Base-by-base conservation (phyloP, 2,888 invertebrate genomes). In the Agrotis puta region DNA sequence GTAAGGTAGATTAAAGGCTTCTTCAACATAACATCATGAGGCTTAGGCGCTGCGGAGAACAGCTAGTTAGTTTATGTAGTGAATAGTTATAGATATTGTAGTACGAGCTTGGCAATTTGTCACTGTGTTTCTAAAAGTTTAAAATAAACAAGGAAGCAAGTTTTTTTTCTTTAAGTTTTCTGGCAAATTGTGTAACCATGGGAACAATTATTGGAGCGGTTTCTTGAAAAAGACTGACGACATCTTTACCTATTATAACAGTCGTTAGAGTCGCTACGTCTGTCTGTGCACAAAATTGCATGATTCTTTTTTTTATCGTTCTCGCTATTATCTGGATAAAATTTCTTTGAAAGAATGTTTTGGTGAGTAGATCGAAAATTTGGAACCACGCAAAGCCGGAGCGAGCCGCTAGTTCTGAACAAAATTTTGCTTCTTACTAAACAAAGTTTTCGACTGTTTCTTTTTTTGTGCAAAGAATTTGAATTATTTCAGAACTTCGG, bases 401-500 rank as follows among this genome's bases (percentile, higher is more conserved):
- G 2, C 39, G 39, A 11, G 11, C 39, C 9, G 39, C 39, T 9
- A 39, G 39, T 39, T 9, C 9, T 39, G 39, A 39, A 39, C 39
- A 61, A 64, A 65, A 39, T 18, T 64, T 50, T 16, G 11, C 27
- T 43, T 75, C 51, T 67, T 73, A 79, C 77, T 74, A 64, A 56
- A 33, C 59, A 72, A 74, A 79, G 73, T 70, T 75, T 78, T 72
- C 81, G 59, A 65, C 71, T 45, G 54, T 68, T 54, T 68, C 83
- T 74, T 80, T 71, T 81, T 79, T 68, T 80, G 67, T 73, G 7
- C 61, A 73, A 79, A 64, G 64, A 73, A 82, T 79, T 79, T 71
- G 71, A 83, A 83, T 79, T 81, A 85, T 83, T 80, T 62, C 64
- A 70, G 72, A 75, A 81, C 70, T 85, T 74, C 54, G 65, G 73